Base-by-base conservation (phyloP, 1,140 invertebrate genomes). In the Hetaerina americana region DNA sequence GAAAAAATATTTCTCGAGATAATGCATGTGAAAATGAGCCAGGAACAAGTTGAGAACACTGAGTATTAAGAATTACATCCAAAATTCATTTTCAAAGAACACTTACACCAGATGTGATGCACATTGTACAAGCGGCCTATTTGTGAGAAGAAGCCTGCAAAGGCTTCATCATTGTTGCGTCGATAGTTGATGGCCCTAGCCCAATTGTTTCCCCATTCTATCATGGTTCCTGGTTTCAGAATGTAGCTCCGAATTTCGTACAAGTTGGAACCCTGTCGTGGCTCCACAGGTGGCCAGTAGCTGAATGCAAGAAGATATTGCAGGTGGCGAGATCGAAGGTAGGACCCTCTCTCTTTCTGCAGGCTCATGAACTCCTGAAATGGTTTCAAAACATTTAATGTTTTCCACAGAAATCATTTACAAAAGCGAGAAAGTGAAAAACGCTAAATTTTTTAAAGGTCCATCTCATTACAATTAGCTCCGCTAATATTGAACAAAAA, bases 121-220 rank as follows among this genome's bases (percentile, higher is more conserved):
- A 97, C 96, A 80, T 95, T 95, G 81, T 98, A 97, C 0, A 98
- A 86, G 74, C 95, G 85, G 68, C 96, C 96, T 76, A 98, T 92
- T 83, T 98, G 95, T 24, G 95, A 97, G 83, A 99, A 98, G 80
- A 97, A 95, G 68, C 95, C 96, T 74, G 90, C 93, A 79, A 96
- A 97, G 0, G 96, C 92, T 80, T 98, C 95, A 78, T 96, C 89
- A 80, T 96, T 94, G 75, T 93, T 89, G 77, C 91, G 87, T 49
- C 97, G 86, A 79, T 90, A 93, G 78, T 93, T 93, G 57, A 99
- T 94, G 49, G 95, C 97, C 78, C 94, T 84, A 0, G 96, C 95
- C 97, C 96, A 99, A 82, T 97, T 97, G 81, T 98, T 98, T 74
- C 95, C 96, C 97, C 96, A 99, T 83, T 98, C 96, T 76, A 98